Evolutionary conservation across 2,113 vertebrate species (phyloP).

Genomic region (Limanda limanda): DNA sequence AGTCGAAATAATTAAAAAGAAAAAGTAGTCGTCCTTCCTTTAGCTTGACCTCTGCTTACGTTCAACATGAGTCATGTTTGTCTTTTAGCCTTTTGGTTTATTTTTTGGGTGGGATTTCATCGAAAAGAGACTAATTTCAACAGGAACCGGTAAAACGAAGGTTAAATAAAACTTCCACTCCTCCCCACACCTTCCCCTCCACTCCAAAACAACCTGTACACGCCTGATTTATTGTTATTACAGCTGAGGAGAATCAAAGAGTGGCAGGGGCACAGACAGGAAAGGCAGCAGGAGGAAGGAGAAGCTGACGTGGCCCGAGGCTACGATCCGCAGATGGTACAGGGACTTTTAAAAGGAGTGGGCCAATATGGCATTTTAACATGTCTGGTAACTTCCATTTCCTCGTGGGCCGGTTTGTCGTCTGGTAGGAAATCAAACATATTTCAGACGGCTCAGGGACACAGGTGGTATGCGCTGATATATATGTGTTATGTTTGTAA

Average conservation of each 20-base stretch:
- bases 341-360: conserved; percentile 41
- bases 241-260: conserved; percentile 74
- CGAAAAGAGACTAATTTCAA: conserved; percentile 1
- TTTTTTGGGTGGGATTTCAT: background rate
- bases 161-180: conserved; percentile 38
- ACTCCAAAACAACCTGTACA: conserved; percentile 69
- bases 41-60: background rate
- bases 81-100: background rate
- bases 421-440: conserved; percentile 69
- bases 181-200: conserved; percentile 35
- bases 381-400: conserved; percentile 59
- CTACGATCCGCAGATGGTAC: conserved; percentile 56
- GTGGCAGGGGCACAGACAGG: conserved; percentile 65
- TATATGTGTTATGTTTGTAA: background rate
- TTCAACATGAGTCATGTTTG: background rate
- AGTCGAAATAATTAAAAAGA: background rate
- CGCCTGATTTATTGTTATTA: conserved; percentile 74
- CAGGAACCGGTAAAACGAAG: conserved; percentile 8
- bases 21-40: conserved; percentile 2
- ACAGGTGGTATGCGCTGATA: conserved; percentile 14
- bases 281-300: conserved; percentile 50
- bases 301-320: conserved; percentile 51
- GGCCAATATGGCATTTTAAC: conserved; percentile 51
- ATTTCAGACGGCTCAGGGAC: conserved; percentile 38
- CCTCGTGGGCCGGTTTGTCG: conserved; percentile 46